phyloP scores from a whole-genome alignment of 2,113 vertebrate genomes.

The Nettapus auritus region DNA sequence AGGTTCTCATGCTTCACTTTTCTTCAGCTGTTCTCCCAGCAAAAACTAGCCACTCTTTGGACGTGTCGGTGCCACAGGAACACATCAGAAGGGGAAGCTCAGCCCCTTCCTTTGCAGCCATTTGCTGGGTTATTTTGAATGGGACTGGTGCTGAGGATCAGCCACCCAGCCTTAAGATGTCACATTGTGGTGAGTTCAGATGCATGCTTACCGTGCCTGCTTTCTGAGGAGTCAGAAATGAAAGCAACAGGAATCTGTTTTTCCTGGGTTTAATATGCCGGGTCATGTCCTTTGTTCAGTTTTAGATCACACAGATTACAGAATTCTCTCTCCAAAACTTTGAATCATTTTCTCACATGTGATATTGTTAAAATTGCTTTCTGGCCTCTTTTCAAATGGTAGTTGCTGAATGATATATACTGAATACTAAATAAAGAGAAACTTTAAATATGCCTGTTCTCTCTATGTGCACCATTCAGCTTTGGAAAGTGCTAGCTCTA shows the following conservation, averaged over 20 bases:
- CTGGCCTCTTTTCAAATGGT: slow-evolving; percentile 49
- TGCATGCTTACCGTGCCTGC: background rate
- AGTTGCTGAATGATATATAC: background rate
- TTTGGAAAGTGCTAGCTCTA: background rate
- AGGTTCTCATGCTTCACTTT: background rate
- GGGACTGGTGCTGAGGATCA: background rate
- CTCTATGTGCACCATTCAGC: background rate
- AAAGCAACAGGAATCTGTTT: background rate
- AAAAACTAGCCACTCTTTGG: background rate
- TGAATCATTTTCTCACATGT: slow-evolving; percentile 12
- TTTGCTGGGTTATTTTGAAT: background rate
- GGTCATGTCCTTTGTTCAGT: background rate
- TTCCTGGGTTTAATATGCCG: background rate
- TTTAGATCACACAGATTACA: slow-evolving; percentile 24
- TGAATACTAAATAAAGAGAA: slow-evolving; percentile 51
- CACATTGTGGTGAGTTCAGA: background rate
- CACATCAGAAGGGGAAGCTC: fast-evolving
- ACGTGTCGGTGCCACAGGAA: background rate
- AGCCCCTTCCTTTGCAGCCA: background rate
- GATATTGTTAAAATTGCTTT: slow-evolving; percentile 40
- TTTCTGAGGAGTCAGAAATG: background rate
- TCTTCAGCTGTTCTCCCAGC: background rate
- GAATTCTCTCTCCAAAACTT: slow-evolving; percentile 19
- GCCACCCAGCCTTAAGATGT: background rate
- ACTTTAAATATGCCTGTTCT: slow-evolving; percentile 36